Base-by-base conservation (phyloP, 2,888 invertebrate genomes). In the Apoda limacodes region DNA sequence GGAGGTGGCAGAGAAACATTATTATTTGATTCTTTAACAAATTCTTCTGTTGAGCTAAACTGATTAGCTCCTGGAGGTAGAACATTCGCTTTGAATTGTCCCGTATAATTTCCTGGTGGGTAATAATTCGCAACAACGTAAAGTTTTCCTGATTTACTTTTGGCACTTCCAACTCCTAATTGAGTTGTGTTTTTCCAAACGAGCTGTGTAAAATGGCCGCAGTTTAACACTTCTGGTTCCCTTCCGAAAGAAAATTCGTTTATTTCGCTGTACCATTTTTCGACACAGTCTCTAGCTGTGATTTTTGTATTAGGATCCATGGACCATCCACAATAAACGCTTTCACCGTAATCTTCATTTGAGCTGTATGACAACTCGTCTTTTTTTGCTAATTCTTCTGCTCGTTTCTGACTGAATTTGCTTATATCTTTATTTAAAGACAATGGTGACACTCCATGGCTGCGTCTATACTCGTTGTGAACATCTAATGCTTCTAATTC, bases 111-210 rank as follows among this genome's bases (percentile, higher is more conserved):
- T 9, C 94, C 94, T 2, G 92, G 87, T 1, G 94, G 93, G 52
- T 84, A 83, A 53, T 94, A 94, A 61, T 92, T 92, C 29, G 89
- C 91, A 0, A 95, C 94, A 1, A 95, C 91, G 48, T 90, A 90
- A 1, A 91, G 84, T 58, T 90, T 89, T 1, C 92, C 93, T 30
- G 87, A 85, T 47, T 87, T 86, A 46, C 86, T 87, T 48, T 87
- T 87, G 3, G 91, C 89, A 52, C 85, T 86, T 1, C 89, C 92
- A 2, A 93, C 84, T 1, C 93, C 93, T 37, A 93, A 64, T 52
- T 90, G 88, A 43, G 71, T 84, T 3, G 88, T 88, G 17, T 81
- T 84, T 56, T 87, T 89, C 93, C 93, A 93, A n/a, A 93, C 83
- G 1, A 93, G 85, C 76, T 93, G 93, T 1, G 90, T 89, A 48